Conservation (phyloP, 1,140 invertebrate species). For the Polypedilum pembai region DNA sequence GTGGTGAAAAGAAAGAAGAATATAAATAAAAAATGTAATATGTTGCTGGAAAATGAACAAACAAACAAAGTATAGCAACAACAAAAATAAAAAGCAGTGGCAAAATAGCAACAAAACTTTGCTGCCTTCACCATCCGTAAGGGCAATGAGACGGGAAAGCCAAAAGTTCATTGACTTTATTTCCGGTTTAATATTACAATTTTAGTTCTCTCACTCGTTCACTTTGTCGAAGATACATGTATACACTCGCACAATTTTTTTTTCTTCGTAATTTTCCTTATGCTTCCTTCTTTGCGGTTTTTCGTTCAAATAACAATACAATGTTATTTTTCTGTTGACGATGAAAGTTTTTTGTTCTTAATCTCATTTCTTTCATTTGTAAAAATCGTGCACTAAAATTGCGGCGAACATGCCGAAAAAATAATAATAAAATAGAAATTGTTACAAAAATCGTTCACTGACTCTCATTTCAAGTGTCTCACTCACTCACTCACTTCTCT, state of each 20-base stretch:
- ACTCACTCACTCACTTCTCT: too few relatives aligned
- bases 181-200: constrained; percentile 25
- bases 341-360: too few relatives aligned
- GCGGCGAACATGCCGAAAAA: not conserved
- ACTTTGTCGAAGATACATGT: not conserved
- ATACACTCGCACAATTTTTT: not conserved
- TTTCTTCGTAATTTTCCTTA: not conserved
- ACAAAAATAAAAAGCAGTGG: not conserved
- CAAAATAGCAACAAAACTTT: not conserved
- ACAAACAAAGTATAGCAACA: not conserved
- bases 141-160: constrained; percentile 2
- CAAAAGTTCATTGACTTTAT: constrained; percentile 28
- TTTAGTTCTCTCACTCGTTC: too few relatives aligned
- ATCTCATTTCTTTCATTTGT: not conserved
- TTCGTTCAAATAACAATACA: not conserved
- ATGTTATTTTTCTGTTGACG: too few relatives aligned
- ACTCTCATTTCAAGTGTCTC: not conserved
- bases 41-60: not conserved
- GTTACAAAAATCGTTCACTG: constrained; percentile 8
- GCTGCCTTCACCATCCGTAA: not conserved
- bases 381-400: not conserved
- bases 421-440: constrained; percentile 7
- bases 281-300: not conserved
- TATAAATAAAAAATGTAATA: not conserved
- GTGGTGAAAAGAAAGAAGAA: not conserved